Evolutionary conservation across 2,888 invertebrate genomes (phyloP).

Genomic region (Arge pagana): DNA sequence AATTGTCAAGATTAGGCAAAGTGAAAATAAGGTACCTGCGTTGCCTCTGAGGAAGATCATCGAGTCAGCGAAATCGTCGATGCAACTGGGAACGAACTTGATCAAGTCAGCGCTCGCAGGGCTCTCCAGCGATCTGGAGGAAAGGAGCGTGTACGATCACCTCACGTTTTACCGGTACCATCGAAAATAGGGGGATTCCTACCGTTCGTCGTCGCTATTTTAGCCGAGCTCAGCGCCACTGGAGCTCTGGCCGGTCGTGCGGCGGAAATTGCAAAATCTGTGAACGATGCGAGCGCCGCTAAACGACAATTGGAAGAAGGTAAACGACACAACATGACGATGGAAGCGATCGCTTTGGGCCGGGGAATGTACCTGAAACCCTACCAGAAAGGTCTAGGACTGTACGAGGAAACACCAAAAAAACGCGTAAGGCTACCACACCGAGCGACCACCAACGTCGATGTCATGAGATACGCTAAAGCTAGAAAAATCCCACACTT

Average conservation of each 20-base stretch:
- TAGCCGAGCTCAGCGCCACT: not conserved
- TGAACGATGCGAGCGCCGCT: slow-evolving; percentile 35
- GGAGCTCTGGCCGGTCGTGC: slow-evolving; percentile 47
- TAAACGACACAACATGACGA: slow-evolving; percentile 38
- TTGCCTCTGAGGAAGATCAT: slow-evolving; percentile 13
- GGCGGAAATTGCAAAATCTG: slow-evolving; percentile 43
- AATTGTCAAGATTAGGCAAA: not conserved
- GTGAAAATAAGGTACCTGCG: not conserved
- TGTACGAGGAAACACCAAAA: slow-evolving; percentile 24
- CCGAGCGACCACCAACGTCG: slow-evolving; percentile 25
- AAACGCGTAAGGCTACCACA: slow-evolving; percentile 23
- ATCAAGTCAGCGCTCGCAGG: slow-evolving; percentile 14
- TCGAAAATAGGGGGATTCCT: not conserved
- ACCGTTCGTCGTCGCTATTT: not conserved
- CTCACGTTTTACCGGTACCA: not conserved
- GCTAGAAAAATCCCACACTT: slow-evolving; percentile 25
- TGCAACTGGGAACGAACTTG: slow-evolving; percentile 5
- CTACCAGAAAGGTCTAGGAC: slow-evolving; percentile 28
- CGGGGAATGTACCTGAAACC: slow-evolving; percentile 36
- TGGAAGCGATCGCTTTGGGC: slow-evolving; percentile 38
- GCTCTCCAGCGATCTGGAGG: slow-evolving; percentile 5
- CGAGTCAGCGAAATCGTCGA: slow-evolving; percentile 12
- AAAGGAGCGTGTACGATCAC: slow-evolving; percentile 12
- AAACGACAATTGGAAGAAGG: slow-evolving; percentile 34
- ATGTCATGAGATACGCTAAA: slow-evolving; percentile 25